Percentiles rank a stretch among this genome's conserved stretches.
phyloP scores from a whole-genome alignment of 2,797 vertebrate species.

The Cercopithecus diana region DNA sequence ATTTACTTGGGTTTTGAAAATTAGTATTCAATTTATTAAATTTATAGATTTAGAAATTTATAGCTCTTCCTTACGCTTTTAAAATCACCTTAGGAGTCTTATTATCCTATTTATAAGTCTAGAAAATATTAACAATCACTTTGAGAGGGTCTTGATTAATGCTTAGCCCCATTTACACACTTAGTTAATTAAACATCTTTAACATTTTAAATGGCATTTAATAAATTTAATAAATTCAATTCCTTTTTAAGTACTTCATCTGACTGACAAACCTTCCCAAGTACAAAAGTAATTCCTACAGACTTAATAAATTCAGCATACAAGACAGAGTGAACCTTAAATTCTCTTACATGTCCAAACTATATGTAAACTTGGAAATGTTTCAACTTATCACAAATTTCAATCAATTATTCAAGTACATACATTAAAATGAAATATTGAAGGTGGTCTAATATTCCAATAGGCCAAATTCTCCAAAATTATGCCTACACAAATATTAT shows the following conservation, averaged over 20 bases:
- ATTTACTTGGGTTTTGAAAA: conserved; percentile 69
- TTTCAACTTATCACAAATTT: conserved; percentile 36
- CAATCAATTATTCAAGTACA: conserved; percentile 6
- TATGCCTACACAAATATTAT: not conserved
- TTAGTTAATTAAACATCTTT: conserved; percentile 66
- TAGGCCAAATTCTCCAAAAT: conserved; percentile 28
- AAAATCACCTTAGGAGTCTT: conserved; percentile 57
- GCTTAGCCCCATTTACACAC: conserved; percentile 55
- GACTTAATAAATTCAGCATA: conserved; percentile 35
- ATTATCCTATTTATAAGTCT: conserved; percentile 61
- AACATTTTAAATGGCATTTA: conserved; percentile 68
- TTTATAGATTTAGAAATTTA: conserved; percentile 59
- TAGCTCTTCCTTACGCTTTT: conserved; percentile 51
- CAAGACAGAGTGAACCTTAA: conserved; percentile 6
- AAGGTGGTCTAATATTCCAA: not conserved
- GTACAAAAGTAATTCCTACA: not conserved
- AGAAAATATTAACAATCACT: conserved; percentile 62
- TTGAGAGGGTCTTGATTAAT: conserved; percentile 65
- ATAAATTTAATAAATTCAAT: conserved; percentile 54
- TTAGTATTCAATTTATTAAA: conserved; percentile 73
- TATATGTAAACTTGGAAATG: conserved; percentile 24
- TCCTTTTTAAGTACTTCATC: conserved; percentile 60
- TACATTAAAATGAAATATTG: not conserved
- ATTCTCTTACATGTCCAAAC: conserved; percentile 17
- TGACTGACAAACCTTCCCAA: conserved; percentile 49